A percentile compares a stretch with the other conserved stretches of the same genome.
These are phyloP conservation scores for Drosophila glabriapex DNA, from an alignment of 2,888 invertebrate species.

Conservation along the genomic window DNA sequence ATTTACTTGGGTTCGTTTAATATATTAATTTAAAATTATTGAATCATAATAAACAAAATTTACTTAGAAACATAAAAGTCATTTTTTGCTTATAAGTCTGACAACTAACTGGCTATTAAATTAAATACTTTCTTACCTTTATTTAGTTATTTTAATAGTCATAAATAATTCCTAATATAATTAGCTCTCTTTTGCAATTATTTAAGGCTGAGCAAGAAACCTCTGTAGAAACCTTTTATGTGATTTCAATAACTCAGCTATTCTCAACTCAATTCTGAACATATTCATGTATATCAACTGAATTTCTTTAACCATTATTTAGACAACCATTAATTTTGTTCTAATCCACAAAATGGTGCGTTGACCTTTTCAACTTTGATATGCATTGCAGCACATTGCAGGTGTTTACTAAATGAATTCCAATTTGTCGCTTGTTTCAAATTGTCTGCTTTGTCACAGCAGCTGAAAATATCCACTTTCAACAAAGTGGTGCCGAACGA, in stretches of 20 bases:
- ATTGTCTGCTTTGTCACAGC: constrained; percentile 15
- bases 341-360: background rate
- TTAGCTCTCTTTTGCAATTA: background rate
- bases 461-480: constrained; percentile 27
- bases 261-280: background rate
- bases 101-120: background rate
- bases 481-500: constrained; percentile 12
- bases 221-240: background rate
- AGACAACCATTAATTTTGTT: background rate
- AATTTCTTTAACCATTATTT: background rate
- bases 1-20: background rate
- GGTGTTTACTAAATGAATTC: constrained; percentile 44
- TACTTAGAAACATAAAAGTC: too few species aligned
- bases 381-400: constrained; percentile 13
- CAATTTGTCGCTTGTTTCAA: constrained; percentile 49
- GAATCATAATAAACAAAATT: background rate
- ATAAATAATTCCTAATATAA: background rate
- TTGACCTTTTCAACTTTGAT: constrained; percentile 10
- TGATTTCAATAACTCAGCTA: background rate
- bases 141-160: background rate
- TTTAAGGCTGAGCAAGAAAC: too few species aligned
- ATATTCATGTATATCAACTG: background rate
- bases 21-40: background rate
- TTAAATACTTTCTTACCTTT: background rate
- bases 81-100: background rate